A percentile compares a stretch with the other conserved stretches of the same genome.
Evolutionary conservation across 2,113 vertebrate genomes (phyloP).

Genomic region (Phaetusa simplex): DNA sequence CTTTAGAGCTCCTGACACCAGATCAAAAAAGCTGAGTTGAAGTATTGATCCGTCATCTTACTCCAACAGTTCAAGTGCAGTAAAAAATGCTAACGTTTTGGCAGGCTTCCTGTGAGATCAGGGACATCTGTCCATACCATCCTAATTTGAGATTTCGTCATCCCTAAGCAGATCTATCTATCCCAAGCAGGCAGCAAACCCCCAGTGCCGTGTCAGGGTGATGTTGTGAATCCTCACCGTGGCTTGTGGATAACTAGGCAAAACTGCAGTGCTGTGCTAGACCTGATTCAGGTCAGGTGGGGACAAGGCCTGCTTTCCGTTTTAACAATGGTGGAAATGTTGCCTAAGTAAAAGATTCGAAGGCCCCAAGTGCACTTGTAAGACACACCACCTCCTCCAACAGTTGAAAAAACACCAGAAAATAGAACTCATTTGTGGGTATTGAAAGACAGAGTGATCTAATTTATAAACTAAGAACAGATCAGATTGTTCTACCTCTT

Average conservation of each 20-base stretch:
- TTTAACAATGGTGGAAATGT: background rate
- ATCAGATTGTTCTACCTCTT: background rate
- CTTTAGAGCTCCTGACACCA: background rate
- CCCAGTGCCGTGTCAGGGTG: fast-evolving
- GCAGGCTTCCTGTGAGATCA: background rate
- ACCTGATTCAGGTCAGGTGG: background rate
- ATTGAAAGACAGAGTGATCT: background rate
- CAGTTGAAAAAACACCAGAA: background rate
- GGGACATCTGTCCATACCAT: background rate
- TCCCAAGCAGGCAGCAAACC: background rate
- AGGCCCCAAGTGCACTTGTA: background rate
- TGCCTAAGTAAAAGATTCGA: background rate
- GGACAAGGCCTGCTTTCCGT: background rate
- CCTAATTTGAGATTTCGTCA: background rate
- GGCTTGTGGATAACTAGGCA: background rate
- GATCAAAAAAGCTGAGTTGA: background rate
- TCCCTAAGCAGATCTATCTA: background rate
- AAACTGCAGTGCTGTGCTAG: background rate
- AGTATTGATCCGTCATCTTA: background rate
- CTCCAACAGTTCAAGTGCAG: background rate
- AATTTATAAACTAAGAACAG: background rate
- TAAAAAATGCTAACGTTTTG: background rate
- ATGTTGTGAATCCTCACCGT: background rate
- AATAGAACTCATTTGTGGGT: background rate
- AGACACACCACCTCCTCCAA: background rate